Evolutionary conservation across 2,888 invertebrate species (phyloP).

Genomic region (Pachydiplax longipennis): DNA sequence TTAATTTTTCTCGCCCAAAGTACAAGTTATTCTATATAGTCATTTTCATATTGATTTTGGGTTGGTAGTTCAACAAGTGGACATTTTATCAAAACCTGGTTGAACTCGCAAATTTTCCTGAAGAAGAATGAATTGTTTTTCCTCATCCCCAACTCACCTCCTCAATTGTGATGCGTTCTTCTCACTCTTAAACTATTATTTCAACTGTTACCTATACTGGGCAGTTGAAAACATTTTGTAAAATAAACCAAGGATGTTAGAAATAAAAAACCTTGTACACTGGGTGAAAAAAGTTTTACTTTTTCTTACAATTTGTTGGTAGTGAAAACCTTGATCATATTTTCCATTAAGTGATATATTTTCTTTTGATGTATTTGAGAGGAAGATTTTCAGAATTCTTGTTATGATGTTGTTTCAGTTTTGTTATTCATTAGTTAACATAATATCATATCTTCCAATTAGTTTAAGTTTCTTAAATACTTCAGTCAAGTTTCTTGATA

Average conservation of each 20-base stretch:
- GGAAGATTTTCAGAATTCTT: not conserved
- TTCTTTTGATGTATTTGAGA: not conserved
- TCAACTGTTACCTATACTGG: not conserved
- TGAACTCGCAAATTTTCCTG: slow-evolving; percentile 12
- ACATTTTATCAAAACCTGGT: not conserved
- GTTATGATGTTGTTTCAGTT: not conserved
- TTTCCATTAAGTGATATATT: not conserved
- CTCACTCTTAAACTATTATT: slow-evolving; percentile 27
- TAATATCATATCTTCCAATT: not conserved
- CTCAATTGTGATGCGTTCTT: slow-evolving; percentile 39
- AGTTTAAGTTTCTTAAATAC: not conserved
- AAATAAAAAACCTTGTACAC: slow-evolving; percentile 35
- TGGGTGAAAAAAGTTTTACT: slow-evolving; percentile 24
- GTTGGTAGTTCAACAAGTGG: slow-evolving; percentile 26
- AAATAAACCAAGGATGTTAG: slow-evolving; percentile 35
- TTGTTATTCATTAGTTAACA: not conserved
- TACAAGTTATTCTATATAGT: slow-evolving; percentile 7
- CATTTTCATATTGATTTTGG: slow-evolving; percentile 24
- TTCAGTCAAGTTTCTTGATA: not conserved
- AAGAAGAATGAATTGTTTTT: slow-evolving; percentile 11
- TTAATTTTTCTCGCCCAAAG: slow-evolving; percentile 33
- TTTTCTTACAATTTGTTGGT: not conserved
- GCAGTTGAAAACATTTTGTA: slow-evolving; percentile 37
- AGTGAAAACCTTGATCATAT: not conserved
- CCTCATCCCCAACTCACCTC: slow-evolving; percentile 25